Percentiles rank a stretch among this genome's conserved stretches.
Evolutionary conservation across 2,797 vertebrate genomes (phyloP).

Genomic region (Dromococcyx pavoninus): DNA sequence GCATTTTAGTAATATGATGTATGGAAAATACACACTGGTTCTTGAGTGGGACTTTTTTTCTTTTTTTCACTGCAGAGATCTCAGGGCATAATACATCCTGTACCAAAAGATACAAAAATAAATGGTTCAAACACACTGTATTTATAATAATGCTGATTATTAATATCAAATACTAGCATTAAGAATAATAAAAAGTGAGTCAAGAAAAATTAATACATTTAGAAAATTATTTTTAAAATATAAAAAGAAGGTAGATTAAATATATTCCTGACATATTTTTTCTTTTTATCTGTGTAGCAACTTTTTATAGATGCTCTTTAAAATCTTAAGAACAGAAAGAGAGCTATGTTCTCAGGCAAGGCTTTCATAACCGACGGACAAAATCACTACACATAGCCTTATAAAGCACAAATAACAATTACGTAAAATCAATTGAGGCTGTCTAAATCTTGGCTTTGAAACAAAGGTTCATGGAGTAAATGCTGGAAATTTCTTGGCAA

Average conservation of each 20-base stretch:
- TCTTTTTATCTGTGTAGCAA: background rate
- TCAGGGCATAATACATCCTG: background rate
- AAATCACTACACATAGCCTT: background rate
- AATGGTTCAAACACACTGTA: background rate
- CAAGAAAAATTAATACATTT: background rate
- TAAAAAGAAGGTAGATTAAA: background rate
- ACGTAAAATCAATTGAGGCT: slow-evolving; percentile 12
- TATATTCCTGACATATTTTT: fast-evolving
- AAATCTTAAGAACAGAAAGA: background rate
- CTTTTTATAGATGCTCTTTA: background rate
- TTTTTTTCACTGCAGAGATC: background rate
- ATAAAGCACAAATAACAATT: background rate
- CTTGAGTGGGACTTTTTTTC: background rate
- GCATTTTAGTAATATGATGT: background rate
- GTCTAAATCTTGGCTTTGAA: slow-evolving; percentile 49
- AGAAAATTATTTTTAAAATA: background rate
- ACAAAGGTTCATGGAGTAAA: slow-evolving; percentile 20
- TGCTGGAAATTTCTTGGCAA: slow-evolving; percentile 25
- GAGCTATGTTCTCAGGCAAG: background rate
- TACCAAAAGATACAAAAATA: background rate
- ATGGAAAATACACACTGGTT: background rate
- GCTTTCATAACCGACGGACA: background rate
- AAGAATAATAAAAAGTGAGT: background rate
- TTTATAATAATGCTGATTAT: background rate
- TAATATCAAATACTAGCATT: background rate